Conservation (phyloP, 2,113 vertebrate genomes). For the Nettapus auritus region DNA sequence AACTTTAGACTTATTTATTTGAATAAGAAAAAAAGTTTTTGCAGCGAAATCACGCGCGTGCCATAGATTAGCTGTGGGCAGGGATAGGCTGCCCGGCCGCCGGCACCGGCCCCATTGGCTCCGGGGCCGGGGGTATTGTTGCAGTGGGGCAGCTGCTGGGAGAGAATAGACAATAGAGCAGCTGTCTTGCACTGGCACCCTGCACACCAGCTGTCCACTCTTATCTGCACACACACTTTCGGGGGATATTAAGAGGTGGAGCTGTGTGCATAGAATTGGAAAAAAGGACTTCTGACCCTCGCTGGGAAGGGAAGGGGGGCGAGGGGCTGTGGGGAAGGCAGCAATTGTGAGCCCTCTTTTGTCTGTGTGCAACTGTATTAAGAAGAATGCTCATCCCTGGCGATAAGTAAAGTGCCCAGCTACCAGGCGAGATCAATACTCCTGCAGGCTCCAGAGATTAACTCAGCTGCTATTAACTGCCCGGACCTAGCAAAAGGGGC, state of each 20-base stretch:
- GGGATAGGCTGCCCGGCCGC: slow-evolving; percentile 79
- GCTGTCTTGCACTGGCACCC: slow-evolving; percentile 98
- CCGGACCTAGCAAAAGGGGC: slow-evolving; percentile 1
- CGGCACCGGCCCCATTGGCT: slow-evolving; percentile 85
- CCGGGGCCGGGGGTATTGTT: slow-evolving; percentile 76
- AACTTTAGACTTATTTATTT: slow-evolving; percentile 83
- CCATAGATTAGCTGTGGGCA: slow-evolving; percentile 91
- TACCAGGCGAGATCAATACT: slow-evolving; percentile 67
- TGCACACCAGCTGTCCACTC: slow-evolving; percentile 99
- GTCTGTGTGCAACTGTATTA: slow-evolving; percentile 90
- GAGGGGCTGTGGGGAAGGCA: slow-evolving; percentile 69
- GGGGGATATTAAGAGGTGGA: slow-evolving; percentile 92
- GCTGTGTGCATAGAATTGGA: slow-evolving; percentile 88
- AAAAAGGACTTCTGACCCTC: slow-evolving; percentile 97
- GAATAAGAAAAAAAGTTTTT: slow-evolving; percentile 85
- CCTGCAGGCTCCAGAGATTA: slow-evolving; percentile 61
- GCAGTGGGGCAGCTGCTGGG: slow-evolving; percentile 94
- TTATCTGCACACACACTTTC: slow-evolving; percentile 95
- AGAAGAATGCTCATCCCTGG: slow-evolving; percentile 84
- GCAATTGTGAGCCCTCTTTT: slow-evolving; percentile 89
- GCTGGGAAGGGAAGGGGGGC: slow-evolving; percentile 89
- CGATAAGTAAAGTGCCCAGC: slow-evolving; percentile 77
- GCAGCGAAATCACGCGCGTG: slow-evolving; percentile 92
- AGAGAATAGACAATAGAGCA: slow-evolving; percentile 99
- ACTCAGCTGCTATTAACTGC: slow-evolving; percentile 66